A percentile compares a stretch with the other conserved stretches of the same genome.
Evolutionary conservation across 2,113 vertebrate genomes (phyloP).

Genomic region (Spheniscus mendiculus): DNA sequence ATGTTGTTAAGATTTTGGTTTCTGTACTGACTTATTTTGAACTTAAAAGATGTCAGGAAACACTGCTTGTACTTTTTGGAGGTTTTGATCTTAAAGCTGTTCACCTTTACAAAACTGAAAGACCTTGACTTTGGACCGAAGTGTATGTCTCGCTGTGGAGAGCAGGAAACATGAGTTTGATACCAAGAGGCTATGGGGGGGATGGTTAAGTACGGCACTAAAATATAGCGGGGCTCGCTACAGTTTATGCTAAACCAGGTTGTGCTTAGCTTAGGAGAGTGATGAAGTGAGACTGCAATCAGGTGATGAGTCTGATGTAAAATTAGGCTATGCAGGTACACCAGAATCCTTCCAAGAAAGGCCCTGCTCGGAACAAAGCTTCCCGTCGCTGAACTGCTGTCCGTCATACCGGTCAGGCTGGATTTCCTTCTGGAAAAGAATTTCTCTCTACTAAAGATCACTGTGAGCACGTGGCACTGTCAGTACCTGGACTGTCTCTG

Average conservation of each 20-base stretch:
- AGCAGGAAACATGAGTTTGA: not conserved
- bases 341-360: not conserved
- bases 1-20: slow-evolving; percentile 36
- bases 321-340: not conserved
- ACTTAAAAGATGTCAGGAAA: not conserved
- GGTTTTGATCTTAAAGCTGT: slow-evolving; percentile 57
- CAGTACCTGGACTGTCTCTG: not conserved
- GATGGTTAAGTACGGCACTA: not conserved
- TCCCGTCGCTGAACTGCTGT: not conserved
- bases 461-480: rapidly evolving
- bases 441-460: not conserved
- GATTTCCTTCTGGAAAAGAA: not conserved
- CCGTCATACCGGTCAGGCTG: not conserved
- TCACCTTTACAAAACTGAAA: slow-evolving; percentile 8
- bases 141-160: rapidly evolving
- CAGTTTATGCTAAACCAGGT: not conserved
- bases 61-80: not conserved
- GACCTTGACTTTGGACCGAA: not conserved
- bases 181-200: not conserved
- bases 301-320: not conserved
- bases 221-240: not conserved
- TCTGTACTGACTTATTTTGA: not conserved
- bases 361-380: not conserved
- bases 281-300: not conserved
- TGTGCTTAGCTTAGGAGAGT: not conserved